Base-by-base conservation (phyloP, 2,113 vertebrate genomes). In the Oplegnathus fasciatus region DNA sequence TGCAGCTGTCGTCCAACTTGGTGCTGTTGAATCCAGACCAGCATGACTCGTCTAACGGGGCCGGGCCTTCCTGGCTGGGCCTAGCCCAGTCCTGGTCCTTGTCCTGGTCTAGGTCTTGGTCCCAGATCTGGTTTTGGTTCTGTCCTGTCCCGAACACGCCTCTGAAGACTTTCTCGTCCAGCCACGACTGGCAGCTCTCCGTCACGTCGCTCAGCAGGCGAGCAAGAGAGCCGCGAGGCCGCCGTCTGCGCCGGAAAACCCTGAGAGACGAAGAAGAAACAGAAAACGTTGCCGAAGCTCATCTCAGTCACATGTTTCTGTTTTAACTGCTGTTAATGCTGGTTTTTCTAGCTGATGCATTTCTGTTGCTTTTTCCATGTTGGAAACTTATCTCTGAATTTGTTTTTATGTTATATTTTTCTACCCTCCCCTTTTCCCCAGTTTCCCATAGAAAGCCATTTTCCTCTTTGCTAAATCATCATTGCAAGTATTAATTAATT, bases 241-340 rank as follows among this genome's bases (percentile, higher is more conserved):
- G 93, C 34, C 95, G 96, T 15, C 95, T 89, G 24, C 94, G 92
- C 28, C 95, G 93, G 91, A 97, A 97, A 48, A 97, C 85, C 1
- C 97, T 97, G 66, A 87, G 13, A 48, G 14, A 20, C 24, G 1
- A 24, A 55, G 57, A 14, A 73, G 11, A 52, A 58, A 32, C 13
- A 2, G 24, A 6, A 37, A 37, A 37, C 34, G 26, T 8, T 14
- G 20, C 28, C 2, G 13, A 40, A 2, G 58, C 8, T 32, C 57
- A 8, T 1, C 5, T 17, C 14, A 17, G 58, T 17, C 57, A 1
- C 55, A 9, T 17, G 58, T 17, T 61, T 61, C 58, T 32, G 14
- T 7, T 28, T 28, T 30, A 17, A 60, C 58, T 32, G 58, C 7
- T 34, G 4, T 32, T 1, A 61, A 20, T 9, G 14, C 0, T 7